Evolutionary conservation across 2,888 invertebrate genomes (phyloP).

Genomic region (Didymodactylos carnosus): DNA sequence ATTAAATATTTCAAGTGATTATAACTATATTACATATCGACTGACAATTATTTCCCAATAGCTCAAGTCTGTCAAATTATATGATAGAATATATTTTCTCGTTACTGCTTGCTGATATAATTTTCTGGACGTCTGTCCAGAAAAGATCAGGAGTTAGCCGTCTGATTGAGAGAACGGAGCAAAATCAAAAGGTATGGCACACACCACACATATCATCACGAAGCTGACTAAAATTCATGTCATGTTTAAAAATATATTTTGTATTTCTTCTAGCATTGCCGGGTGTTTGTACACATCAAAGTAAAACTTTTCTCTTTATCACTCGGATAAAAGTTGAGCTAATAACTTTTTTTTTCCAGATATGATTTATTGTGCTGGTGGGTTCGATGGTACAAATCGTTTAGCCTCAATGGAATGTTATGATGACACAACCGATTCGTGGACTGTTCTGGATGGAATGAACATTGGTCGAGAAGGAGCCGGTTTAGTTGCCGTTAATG

Average conservation of each 20-base stretch:
- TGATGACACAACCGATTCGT: constrained; percentile 26
- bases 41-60: no score
- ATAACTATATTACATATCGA: no score
- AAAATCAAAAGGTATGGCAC: no score
- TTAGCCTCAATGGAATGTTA: constrained; percentile 31
- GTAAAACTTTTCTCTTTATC: constrained; percentile 17
- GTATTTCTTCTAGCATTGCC: constrained; percentile 18
- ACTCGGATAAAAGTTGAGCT: background rate
- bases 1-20: no score
- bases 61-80: no score
- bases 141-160: no score
- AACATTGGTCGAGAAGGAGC: constrained; percentile 26
- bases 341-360: constrained; percentile 18
- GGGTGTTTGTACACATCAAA: constrained; percentile 29
- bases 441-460: constrained; percentile 26
- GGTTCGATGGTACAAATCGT: constrained; percentile 30
- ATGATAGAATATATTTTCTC: no score
- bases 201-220: no score
- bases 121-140: no score
- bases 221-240: background rate
- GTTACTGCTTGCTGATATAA: no score
- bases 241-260: background rate
- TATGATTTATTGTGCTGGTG: constrained; percentile 31
- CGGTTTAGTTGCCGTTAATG: constrained; percentile 28
- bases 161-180: no score